These are phyloP conservation scores for Peromyscus nudipes DNA, from an alignment of 2,797 vertebrate species.

Conservation along the genomic window DNA sequence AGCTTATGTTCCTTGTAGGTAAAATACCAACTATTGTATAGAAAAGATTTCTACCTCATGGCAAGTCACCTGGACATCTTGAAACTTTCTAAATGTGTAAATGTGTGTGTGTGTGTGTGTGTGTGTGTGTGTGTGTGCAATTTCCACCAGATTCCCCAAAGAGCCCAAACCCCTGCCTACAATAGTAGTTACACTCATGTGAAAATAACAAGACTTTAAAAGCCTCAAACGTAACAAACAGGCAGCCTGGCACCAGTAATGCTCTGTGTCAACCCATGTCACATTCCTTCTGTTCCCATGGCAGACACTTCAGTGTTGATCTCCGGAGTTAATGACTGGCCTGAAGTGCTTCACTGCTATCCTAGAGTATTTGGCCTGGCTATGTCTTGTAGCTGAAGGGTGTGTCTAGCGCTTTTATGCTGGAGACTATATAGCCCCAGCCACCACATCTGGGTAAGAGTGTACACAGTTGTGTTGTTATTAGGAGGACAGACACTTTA, in stretches of 20 bases:
- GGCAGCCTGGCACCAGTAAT: neutral
- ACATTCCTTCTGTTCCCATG: neutral
- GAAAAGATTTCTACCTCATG: constrained; percentile 31
- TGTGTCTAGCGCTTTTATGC: neutral
- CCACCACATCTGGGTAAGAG: neutral
- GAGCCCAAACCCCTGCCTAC: neutral
- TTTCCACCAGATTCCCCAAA: constrained; percentile 48
- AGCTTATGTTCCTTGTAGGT: neutral
- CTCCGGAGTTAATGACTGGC: neutral
- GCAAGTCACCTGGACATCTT: neutral
- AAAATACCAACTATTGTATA: constrained; percentile 6
- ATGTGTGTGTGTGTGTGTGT: neutral
- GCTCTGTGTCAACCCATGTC: neutral
- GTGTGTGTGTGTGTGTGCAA: neutral
- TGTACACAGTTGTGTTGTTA: neutral
- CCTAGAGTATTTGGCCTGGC: neutral
- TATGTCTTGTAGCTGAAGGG: neutral
- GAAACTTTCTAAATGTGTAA: constrained; percentile 57
- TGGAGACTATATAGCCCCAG: neutral
- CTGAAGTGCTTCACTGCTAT: neutral
- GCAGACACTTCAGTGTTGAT: neutral
- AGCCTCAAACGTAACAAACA: neutral
- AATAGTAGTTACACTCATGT: neutral
- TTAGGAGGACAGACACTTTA: neutral
- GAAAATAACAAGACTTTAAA: constrained; percentile 3